Base-by-base conservation (phyloP, 2,888 invertebrate genomes). In the Drosophila sordidula region DNA sequence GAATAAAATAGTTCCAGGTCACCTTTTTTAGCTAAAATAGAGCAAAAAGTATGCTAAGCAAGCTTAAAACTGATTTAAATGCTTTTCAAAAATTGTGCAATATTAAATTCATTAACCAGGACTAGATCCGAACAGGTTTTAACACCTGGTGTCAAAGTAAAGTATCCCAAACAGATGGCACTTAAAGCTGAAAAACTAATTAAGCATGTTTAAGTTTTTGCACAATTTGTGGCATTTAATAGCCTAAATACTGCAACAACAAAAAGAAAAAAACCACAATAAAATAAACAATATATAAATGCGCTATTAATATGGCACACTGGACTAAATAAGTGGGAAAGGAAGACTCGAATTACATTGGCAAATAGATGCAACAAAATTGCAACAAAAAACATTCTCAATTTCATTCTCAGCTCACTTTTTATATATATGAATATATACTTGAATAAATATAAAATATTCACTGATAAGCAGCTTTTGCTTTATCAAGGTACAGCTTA, bases 401-500 rank as follows among this genome's bases (percentile, higher is more conserved):
- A 14, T 39, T 22, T 58, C 4, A 14, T 16, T 45, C 36, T 25
- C 54, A 32, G 6, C n/a, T 11, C 14, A 25, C 12, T 36, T 25
- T 45, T 29, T 45, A 44, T 26, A 18, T 18, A 22, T 16, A 39
- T 22, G 3, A 22, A 39, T 22, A 26, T 11, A 34, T 12, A 52
- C 26, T 11, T 18, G 4, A 42, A 9, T 8, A 29, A 0, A 29
- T 29, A n/a, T 46, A 18, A 47, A 16, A 16, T 22, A 6, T 6
- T 11, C 16, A 22, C 6, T 42, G 50, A 62, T 63, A 44, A 63
- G 44, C 54, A n/a, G 67, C 12, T 41, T 45, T 45, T 32, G 12
- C n/a, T 29, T 50, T 63, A 63, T 63, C 63, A 63, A 50, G 44
- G 38, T 49, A 44, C 36, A 22, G 49, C 44, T 63, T 49, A 44